Percentiles rank a stretch among this genome's conserved stretches.
Evolutionary conservation across 1,140 invertebrate genomes (phyloP).

Genomic region (Panulirus ornatus): DNA sequence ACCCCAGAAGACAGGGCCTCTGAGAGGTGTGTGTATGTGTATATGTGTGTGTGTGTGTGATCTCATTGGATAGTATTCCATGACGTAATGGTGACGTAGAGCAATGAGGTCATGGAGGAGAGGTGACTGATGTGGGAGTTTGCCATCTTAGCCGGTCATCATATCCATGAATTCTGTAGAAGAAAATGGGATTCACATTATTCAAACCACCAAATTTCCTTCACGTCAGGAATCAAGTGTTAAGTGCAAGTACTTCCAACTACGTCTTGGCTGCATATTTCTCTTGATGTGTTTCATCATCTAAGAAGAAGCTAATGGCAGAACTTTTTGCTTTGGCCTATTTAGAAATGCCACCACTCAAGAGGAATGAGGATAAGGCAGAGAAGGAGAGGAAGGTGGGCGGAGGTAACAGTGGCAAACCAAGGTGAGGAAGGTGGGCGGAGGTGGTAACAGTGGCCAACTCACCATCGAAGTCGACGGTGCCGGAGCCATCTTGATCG

Average conservation of each 20-base stretch:
- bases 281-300: too few relatives aligned
- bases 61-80: neutral
- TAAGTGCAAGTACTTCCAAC: too few relatives aligned
- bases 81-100: conserved; percentile 15
- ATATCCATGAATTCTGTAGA: conserved; percentile 86
- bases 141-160: conserved; percentile 82
- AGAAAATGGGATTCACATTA: neutral
- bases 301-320: neutral
- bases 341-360: too few relatives aligned
- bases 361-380: neutral
- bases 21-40: too few relatives aligned
- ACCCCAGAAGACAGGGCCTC: neutral
- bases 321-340: too few relatives aligned
- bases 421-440: neutral
- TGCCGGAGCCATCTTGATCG: conserved; percentile 84
- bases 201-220: too few relatives aligned
- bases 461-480: conserved; percentile 90
- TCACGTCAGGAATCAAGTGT: too few relatives aligned
- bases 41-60: neutral
- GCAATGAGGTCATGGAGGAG: neutral
- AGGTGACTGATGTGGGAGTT: neutral
- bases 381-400: neutral
- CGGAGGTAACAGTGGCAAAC: neutral
- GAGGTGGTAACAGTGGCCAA: neutral
- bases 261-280: too few relatives aligned